Percentiles rank a stretch among this genome's conserved stretches.
Conservation (phyloP, 35 echinoderm and acorn worm species). For the Apostichopus parvimensis region DNA sequence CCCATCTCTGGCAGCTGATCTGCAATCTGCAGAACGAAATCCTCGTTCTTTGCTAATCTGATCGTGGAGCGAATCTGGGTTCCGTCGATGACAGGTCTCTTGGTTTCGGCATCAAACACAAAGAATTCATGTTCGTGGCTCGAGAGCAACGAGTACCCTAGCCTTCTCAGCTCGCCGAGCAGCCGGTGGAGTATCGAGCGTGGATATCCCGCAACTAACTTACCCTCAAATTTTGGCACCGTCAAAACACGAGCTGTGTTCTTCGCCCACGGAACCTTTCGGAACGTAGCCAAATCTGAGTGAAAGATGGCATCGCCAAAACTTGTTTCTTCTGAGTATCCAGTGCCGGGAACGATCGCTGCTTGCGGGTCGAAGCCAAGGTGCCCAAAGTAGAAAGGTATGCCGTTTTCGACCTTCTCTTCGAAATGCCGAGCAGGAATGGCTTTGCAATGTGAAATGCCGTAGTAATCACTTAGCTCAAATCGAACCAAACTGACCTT, state of each 20-base stretch:
- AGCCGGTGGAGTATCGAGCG: conserved; percentile 16
- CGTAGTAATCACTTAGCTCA: conserved; percentile 49
- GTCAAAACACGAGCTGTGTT: conserved; percentile 63
- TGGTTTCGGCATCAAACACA: conserved; percentile 58
- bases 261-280: conserved; percentile 59
- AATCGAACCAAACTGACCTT: conserved; percentile 46
- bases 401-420: conserved; percentile 35
- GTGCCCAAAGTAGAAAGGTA: conserved; percentile 45
- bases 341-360: conserved; percentile 12
- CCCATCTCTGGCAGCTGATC: conserved; percentile 60
- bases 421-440: conserved; percentile 59
- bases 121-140: conserved; percentile 68
- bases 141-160: conserved; percentile 50
- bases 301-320: conserved; percentile 23
- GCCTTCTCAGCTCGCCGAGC: conserved; percentile 4
- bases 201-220: conserved; percentile 30
- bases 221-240: conserved; percentile 2
- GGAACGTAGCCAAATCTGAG: conserved; percentile 39
- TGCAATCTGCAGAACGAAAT: conserved; percentile 55
- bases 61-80: conserved; percentile 28
- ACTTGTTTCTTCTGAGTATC: conserved; percentile 8
- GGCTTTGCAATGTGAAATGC: conserved; percentile 54
- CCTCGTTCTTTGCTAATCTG: conserved; percentile 9
- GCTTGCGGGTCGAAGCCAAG: conserved; percentile 44
- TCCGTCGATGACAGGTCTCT: conserved; percentile 39